These are phyloP conservation scores for Nothobranchius furzeri DNA, from an alignment of 2,113 vertebrate species.

Conservation along the genomic window DNA sequence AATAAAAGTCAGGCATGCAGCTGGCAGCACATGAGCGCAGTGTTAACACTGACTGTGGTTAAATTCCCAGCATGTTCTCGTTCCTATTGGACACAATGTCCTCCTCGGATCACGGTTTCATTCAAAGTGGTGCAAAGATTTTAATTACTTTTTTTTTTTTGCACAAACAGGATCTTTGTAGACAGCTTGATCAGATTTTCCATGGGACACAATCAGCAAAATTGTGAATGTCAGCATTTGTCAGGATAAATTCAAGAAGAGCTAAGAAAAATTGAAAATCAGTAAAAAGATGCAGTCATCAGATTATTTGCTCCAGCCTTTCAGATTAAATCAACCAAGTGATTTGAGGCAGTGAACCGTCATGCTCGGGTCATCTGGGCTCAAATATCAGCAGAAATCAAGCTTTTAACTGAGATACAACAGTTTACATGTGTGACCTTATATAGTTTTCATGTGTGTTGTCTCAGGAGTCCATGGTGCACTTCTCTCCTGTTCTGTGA, in stretches of 20 bases:
- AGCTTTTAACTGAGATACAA: no score
- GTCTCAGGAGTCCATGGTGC: no score
- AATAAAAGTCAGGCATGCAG: constrained; percentile 59
- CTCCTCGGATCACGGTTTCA: constrained; percentile 50
- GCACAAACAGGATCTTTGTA: constrained; percentile 15
- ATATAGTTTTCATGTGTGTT: no score
- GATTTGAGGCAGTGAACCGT: no score
- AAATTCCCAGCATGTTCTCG: constrained; percentile 41
- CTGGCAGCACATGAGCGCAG: constrained; percentile 30
- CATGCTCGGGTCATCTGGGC: background rate
- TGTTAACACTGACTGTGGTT: constrained; percentile 33
- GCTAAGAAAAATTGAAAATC: constrained; percentile 8
- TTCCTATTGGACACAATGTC: constrained; percentile 49
- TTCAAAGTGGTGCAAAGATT: constrained; percentile 47
- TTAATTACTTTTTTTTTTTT: constrained; percentile 29
- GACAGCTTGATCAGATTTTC: background rate
- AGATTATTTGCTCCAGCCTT: background rate
- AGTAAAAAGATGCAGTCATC: constrained; percentile 7
- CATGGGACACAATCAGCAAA: background rate
- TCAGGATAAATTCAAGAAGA: background rate
- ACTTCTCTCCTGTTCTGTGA: no score
- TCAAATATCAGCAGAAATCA: background rate
- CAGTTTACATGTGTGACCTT: no score
- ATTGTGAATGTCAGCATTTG: background rate
- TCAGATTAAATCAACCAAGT: constrained; percentile 8